phyloP scores from a whole-genome alignment of 2,888 invertebrate species.

The Hirudinaria manillensis region DNA sequence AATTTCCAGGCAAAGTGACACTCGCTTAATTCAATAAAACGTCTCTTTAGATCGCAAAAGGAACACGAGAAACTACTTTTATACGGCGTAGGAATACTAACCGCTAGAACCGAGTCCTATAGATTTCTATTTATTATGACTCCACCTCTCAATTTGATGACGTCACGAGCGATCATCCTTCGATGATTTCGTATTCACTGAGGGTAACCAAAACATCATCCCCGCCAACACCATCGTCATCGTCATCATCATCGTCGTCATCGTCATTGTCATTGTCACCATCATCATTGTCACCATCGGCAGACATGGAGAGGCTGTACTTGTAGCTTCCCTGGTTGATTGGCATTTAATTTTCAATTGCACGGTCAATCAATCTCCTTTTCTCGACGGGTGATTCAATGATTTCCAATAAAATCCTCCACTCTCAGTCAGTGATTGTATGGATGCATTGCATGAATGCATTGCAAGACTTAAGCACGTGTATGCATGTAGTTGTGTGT shows the following conservation, averaged over 20 bases:
- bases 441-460: background rate
- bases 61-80: background rate
- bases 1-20: slow-evolving; percentile 8
- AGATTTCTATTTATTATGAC: slow-evolving; percentile 2
- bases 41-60: background rate
- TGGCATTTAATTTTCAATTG: slow-evolving; percentile 9
- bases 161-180: too few species aligned
- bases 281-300: slow-evolving; percentile 13
- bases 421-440: background rate
- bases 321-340: background rate
- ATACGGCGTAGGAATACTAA: background rate
- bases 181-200: background rate
- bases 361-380: background rate
- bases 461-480: background rate
- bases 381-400: background rate
- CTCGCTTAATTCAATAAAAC: slow-evolving; percentile 18
- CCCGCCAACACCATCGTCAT: slow-evolving; percentile 36
- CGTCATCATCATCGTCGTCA: slow-evolving; percentile 33
- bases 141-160: too few species aligned
- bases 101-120: background rate
- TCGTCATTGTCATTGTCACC: background rate
- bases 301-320: background rate
- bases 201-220: slow-evolving; percentile 31
- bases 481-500: slow-evolving; percentile 6
- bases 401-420: slow-evolving; percentile 5